Base-by-base conservation (phyloP, 2,888 invertebrate species). In the Tenodera sinensis region DNA sequence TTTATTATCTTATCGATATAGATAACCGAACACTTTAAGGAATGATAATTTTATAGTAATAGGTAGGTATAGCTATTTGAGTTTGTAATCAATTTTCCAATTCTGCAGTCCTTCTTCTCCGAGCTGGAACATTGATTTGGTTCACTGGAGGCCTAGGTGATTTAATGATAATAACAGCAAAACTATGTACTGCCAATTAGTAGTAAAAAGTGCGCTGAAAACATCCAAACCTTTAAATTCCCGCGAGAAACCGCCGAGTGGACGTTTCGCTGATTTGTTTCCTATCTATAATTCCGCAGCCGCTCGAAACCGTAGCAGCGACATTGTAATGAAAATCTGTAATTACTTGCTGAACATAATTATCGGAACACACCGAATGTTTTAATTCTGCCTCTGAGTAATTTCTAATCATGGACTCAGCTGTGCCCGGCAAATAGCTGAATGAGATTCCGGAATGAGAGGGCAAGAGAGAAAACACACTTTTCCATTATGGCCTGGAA, bases 341-440 rank as follows among this genome's bases (percentile, higher is more conserved):
- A 71, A 71, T 71, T 71, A 71, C 20, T 71, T 71, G 54, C 54
- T 71, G 54, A 71, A 71, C 54, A 71, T 71, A 71, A 71, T 71
- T 71, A 71, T 71, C 54, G 54, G 81, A 30, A 83, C 30, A 81
- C 82, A 25, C 83, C 54, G 82, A 85, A 27, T 28, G 28, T 28
- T 86, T 86, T 86, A 86, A 86, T 86, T 86, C 86, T 86, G 71
- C 47, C 71, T 86, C 14, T 20, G 86, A 71, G 85, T 86, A 86
- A 86, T 86, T 86, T 28, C 86, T 86, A 86, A 86, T 86, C 81
- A 86, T 81, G 81, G 86, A 81, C 83, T 83, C 88, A 88, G 83
- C 83, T 88, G 83, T 71, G 54, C 54, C 54, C 25, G 20, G 54
- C 54, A 20, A 71, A 71, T 71, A 71, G 54, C 54, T 71, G 54